phyloP scores from a whole-genome alignment of 2,888 invertebrate species.

The Acleris holmiana region DNA sequence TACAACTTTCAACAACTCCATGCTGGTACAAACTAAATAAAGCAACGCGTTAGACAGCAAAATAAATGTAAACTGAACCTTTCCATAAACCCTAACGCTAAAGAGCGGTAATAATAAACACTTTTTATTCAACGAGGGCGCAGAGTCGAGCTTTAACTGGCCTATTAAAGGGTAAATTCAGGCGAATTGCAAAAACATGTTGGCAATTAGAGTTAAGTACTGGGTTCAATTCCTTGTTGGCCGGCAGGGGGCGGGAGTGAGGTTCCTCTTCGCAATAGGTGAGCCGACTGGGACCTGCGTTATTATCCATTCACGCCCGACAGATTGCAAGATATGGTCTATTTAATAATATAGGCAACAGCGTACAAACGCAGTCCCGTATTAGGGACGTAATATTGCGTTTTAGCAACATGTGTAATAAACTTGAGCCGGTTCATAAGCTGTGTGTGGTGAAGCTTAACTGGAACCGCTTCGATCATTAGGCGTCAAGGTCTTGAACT shows the following conservation, averaged over 20 bases:
- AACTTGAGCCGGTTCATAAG: conserved; percentile 10
- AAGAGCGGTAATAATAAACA: conserved; percentile 35
- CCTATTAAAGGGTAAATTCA: conserved; percentile 61
- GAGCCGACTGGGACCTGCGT: conserved; percentile 53
- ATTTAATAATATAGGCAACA: conserved; percentile 67
- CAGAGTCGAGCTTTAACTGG: conserved; percentile 47
- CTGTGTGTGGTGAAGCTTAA: conserved; percentile 26
- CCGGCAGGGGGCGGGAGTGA: conserved; percentile 59
- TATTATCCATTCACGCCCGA: conserved; percentile 72
- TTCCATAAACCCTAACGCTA: conserved; percentile 37
- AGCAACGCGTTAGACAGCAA: conserved; percentile 25
- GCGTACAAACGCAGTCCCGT: conserved; percentile 52
- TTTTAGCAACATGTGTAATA: conserved; percentile 21
- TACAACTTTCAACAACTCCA: conserved; percentile 23
- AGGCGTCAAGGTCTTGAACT: conserved; percentile 1
- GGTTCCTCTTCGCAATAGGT: conserved; percentile 61
- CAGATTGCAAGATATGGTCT: conserved; percentile 69
- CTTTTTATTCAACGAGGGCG: conserved; percentile 40
- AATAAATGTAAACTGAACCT: conserved; percentile 32
- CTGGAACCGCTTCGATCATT: conserved; percentile 17
- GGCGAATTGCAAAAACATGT: conserved; percentile 64
- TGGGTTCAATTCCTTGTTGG: conserved; percentile 65
- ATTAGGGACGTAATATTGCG: conserved; percentile 43
- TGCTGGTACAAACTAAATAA: conserved; percentile 24
- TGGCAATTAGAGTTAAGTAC: conserved; percentile 69